phyloP scores from a whole-genome alignment of 2,797 vertebrate species.

The Spinus pinus region DNA sequence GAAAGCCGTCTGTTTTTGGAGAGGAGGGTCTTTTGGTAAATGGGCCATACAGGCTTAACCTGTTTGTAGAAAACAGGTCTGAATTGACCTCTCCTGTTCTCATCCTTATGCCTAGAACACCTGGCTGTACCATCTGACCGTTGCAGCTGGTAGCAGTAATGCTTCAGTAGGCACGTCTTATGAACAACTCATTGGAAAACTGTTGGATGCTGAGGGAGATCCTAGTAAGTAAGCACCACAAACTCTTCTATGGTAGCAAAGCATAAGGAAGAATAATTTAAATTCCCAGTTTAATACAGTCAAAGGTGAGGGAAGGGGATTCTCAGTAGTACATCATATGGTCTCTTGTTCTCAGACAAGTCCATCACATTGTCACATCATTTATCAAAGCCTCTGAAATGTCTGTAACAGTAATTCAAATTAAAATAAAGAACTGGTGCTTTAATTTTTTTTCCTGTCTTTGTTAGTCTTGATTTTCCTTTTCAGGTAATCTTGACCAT shows the following conservation, averaged over 20 bases:
- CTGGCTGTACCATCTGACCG: constrained; percentile 92
- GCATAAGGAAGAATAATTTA: background rate
- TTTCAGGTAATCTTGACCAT: background rate
- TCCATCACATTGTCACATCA: background rate
- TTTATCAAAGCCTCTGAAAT: background rate
- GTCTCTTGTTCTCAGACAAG: background rate
- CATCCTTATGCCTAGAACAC: constrained; percentile 79
- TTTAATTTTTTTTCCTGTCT: background rate
- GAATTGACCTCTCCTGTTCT: background rate
- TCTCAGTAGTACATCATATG: background rate
- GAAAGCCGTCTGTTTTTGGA: background rate
- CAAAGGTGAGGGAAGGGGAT: background rate
- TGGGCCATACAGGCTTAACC: background rate
- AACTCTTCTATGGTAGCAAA: background rate
- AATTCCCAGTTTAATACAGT: background rate
- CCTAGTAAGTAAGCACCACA: constrained; percentile 78
- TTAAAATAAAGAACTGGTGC: background rate
- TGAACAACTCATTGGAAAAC: constrained; percentile 89
- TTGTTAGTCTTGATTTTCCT: background rate
- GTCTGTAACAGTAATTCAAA: background rate
- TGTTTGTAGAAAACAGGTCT: background rate
- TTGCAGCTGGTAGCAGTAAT: constrained; percentile 84
- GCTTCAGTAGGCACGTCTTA: constrained; percentile 89
- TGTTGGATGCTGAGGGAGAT: constrained; percentile 87
- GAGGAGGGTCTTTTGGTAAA: background rate